Percentiles rank a stretch among this genome's conserved stretches.
Evolutionary conservation across 2,888 invertebrate genomes (phyloP).

Genomic region (Teleogryllus oceanicus): DNA sequence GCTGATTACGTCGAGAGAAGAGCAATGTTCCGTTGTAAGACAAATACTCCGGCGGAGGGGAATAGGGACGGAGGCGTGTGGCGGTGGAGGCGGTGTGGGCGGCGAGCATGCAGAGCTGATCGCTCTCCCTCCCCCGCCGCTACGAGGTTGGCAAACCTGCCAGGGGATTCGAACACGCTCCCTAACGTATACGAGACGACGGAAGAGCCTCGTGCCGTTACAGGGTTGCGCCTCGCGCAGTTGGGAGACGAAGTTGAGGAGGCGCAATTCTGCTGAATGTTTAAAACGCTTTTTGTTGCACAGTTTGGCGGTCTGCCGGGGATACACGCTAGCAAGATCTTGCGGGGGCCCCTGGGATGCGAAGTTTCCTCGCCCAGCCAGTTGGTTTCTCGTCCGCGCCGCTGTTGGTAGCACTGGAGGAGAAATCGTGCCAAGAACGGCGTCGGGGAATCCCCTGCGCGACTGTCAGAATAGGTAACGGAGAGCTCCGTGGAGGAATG

Average conservation of each 20-base stretch:
- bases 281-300: neutral
- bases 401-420: neutral
- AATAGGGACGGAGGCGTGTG: neutral
- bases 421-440: neutral
- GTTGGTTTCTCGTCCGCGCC: neutral
- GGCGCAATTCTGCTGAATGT: constrained; percentile 18
- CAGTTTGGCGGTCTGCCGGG: neutral
- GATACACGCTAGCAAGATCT: constrained; percentile 6
- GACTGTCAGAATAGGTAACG: neutral
- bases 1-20: constrained; percentile 18
- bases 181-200: neutral
- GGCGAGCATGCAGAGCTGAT: neutral
- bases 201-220: neutral
- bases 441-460: neutral
- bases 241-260: constrained; percentile 18
- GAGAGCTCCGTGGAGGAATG: neutral
- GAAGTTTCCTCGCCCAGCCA: neutral
- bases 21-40: constrained; percentile 11
- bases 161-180: neutral
- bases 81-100: neutral
- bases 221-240: neutral
- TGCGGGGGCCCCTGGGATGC: neutral
- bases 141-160: neutral
- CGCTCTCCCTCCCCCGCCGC: neutral
- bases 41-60: neutral